Base-by-base conservation (phyloP, 1,140 invertebrate species). In the Epicauta chinensis region DNA sequence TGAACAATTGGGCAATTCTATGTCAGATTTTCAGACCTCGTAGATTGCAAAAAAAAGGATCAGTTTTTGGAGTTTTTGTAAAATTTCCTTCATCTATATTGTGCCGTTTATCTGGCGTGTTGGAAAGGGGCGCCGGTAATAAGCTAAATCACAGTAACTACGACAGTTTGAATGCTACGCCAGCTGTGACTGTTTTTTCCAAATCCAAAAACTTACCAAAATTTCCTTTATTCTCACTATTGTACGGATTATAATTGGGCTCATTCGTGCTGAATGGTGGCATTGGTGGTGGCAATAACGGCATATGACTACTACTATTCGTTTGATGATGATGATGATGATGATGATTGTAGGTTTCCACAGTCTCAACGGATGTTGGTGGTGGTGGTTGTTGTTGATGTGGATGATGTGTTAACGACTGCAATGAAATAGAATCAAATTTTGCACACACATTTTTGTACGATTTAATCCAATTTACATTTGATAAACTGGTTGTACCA, bases 271-370 rank as follows among this genome's bases (percentile, higher is more conserved):
- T 60, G 52, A 76, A 75, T 7, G 80, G 77, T 3, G 80, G 80
- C 64, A 82, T 70, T 0, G 79, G 79, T 6, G 80, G 79, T 9
- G 79, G 79, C 38, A 76, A 71, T 45, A 77, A 54, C 30, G 76
- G 74, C 61, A 72, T 70, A 3, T 73, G 46, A 9, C 23, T 11
- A n/a, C 37, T 16, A 34, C 10, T 34, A 12, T 34, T n/a, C 32
- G 32, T n/a, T 36, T 16, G 31, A 56, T 37, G 34, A 30, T 47
- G 59, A 46, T 13, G 62, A 60, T 44, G 41, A 35, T 29, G 48
- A 54, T 7, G 34, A 48, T 23, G 39, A 30, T 37, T 53, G 46
- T 14, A 31, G 29, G 13, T 43, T n/a, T n/a, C n/a, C n/a, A n/a
- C n/a, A n/a, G 38, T 7, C 60, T 66, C 30, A 40, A 69, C 63